Percentiles rank a stretch among this genome's conserved stretches.
These are phyloP conservation scores for Anolis apletophallus DNA, from an alignment of 2,797 vertebrate species.

Conservation along the genomic window DNA sequence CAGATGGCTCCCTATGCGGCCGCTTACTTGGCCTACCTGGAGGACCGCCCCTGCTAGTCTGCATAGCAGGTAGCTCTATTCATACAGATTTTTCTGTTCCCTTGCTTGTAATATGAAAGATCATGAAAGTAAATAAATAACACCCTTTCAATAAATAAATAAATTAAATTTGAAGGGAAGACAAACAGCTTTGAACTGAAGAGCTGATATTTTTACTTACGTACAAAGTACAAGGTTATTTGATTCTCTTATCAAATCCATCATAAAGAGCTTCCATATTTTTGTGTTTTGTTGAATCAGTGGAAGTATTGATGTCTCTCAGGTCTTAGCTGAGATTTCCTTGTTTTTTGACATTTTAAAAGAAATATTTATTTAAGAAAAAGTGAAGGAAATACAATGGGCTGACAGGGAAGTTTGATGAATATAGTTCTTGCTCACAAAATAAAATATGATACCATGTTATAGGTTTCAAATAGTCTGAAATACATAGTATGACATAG, in stretches of 20 bases:
- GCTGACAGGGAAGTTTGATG: background rate
- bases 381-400: slow-evolving; percentile 41
- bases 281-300: slow-evolving; percentile 33
- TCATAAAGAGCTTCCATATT: slow-evolving; percentile 21
- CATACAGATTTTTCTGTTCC: background rate
- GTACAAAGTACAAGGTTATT: slow-evolving; percentile 12
- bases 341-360: slow-evolving; percentile 66
- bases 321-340: slow-evolving; percentile 48
- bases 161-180: background rate
- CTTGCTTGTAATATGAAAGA: slow-evolving; percentile 17
- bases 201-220: background rate
- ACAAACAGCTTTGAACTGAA: background rate
- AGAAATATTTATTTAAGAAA: slow-evolving; percentile 63
- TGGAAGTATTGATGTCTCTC: slow-evolving; percentile 69
- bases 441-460: slow-evolving; percentile 17
- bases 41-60: no score
- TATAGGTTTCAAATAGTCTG: background rate
- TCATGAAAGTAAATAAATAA: background rate
- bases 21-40: no score
- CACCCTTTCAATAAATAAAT: background rate
- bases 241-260: background rate
- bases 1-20: no score
- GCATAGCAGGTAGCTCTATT: background rate
- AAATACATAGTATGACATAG: background rate
- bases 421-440: background rate